Conservation (phyloP, 2,113 vertebrate genomes). For the Lepus timidus region DNA sequence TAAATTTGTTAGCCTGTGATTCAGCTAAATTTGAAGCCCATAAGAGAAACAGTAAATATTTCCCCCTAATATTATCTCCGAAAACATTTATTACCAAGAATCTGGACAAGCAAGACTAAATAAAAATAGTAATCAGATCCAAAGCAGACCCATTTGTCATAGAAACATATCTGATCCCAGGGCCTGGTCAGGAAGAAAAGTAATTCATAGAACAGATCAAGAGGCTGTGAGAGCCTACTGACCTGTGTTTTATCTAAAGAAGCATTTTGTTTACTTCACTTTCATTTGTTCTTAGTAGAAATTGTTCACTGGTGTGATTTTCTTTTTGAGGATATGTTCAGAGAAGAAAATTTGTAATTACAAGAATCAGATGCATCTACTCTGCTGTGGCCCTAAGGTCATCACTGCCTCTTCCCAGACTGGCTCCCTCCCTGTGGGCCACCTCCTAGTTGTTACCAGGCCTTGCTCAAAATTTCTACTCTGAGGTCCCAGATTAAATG, state of each 20-base stretch:
- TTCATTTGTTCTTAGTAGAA: conserved; percentile 6
- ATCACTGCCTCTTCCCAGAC: neutral
- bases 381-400: neutral
- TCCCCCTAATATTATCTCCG: conserved; percentile 48
- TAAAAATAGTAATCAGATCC: conserved; percentile 73
- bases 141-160: conserved; percentile 67
- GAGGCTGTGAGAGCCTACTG: neutral
- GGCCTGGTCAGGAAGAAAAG: conserved; percentile 45
- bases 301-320: conserved; percentile 43
- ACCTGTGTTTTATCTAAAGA: conserved; percentile 29
- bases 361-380: neutral
- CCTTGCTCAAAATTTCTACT: neutral
- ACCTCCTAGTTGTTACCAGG: neutral
- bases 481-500: neutral
- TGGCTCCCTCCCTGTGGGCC: neutral
- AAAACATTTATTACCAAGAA: conserved; percentile 65
- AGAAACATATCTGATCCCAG: conserved; percentile 64
- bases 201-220: neutral
- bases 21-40: conserved; percentile 3
- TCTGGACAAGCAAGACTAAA: conserved; percentile 54
- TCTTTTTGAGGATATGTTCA: conserved; percentile 45
- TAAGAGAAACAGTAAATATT: conserved; percentile 44
- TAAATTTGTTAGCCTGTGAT: conserved; percentile 51
- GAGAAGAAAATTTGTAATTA: neutral
- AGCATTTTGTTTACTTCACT: conserved; percentile 8